Evolutionary conservation across 2,888 invertebrate species (phyloP).

Genomic region (Bhutanitis thaidina): DNA sequence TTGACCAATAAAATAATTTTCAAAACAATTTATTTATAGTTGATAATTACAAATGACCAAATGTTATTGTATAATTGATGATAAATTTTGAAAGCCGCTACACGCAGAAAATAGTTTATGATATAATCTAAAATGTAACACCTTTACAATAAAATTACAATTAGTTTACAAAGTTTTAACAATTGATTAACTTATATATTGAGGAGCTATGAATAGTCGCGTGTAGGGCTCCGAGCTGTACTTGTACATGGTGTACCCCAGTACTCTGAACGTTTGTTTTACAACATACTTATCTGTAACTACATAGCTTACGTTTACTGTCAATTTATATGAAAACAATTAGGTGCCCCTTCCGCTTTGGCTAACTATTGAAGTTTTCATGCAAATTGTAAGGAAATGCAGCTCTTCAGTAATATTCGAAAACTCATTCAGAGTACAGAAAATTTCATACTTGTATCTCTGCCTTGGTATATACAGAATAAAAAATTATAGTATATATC

Average conservation of each 20-base stretch:
- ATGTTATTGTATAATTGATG: conserved; percentile 19
- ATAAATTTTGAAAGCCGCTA: conserved; percentile 19
- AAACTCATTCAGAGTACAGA: background rate
- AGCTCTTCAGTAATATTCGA: background rate
- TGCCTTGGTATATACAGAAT: conserved; percentile 7
- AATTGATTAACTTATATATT: background rate
- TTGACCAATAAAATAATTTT: background rate
- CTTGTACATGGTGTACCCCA: background rate
- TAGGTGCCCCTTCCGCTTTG: no score
- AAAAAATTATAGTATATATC: background rate
- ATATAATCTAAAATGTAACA: conserved; percentile 17
- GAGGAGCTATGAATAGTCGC: background rate
- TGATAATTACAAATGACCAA: conserved; percentile 22
- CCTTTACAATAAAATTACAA: conserved; percentile 13
- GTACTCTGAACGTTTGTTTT: no score
- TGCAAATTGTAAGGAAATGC: no score
- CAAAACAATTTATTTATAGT: conserved; percentile 22
- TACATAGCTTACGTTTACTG: no score
- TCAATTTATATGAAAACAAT: no score
- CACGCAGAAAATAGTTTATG: conserved; percentile 17
- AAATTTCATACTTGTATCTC: background rate
- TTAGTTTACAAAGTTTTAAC: conserved; percentile 10
- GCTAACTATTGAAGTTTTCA: no score
- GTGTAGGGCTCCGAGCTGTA: conserved; percentile 8
- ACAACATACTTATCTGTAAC: no score